These are phyloP conservation scores for Hymenopus coronatus DNA, from an alignment of 2,888 invertebrate genomes.

Conservation along the genomic window DNA sequence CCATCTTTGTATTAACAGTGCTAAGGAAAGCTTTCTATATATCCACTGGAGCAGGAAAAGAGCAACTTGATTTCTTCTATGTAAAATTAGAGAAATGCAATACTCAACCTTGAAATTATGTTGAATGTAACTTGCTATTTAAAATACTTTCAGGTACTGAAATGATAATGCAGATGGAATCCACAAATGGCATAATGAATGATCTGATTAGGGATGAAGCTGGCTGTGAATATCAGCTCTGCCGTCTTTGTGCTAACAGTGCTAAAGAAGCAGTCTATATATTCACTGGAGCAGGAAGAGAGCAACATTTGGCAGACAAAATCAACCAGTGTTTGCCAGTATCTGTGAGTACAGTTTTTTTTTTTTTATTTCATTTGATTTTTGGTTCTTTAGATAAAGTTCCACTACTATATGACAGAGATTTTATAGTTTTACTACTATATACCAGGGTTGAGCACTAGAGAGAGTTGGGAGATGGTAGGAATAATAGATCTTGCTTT, in stretches of 20 bases:
- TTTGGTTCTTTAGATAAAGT: background rate
- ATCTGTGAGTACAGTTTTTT: slow-evolving; percentile 4
- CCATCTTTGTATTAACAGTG: too few species aligned
- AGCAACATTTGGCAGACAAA: slow-evolving; percentile 12
- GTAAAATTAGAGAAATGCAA: too few species aligned
- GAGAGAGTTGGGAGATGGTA: too few species aligned
- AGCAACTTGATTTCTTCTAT: too few species aligned
- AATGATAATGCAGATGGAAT: background rate
- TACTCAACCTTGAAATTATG: too few species aligned
- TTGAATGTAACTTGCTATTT: background rate
- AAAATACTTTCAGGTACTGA: background rate
- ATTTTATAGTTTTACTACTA: too few species aligned
- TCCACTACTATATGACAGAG: background rate
- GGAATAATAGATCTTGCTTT: too few species aligned
- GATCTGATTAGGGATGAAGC: background rate
- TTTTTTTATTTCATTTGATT: too few species aligned
- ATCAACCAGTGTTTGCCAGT: slow-evolving; percentile 18
- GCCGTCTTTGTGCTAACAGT: slow-evolving; percentile 15
- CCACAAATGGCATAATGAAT: background rate
- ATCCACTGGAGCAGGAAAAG: too few species aligned
- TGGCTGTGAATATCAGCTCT: background rate
- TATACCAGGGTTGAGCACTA: too few species aligned
- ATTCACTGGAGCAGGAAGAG: slow-evolving; percentile 12
- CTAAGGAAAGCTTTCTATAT: too few species aligned
- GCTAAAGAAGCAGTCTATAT: background rate